These are phyloP conservation scores for Premnoplex brunnescens DNA, from an alignment of 2,797 vertebrate species.

Conservation along the genomic window DNA sequence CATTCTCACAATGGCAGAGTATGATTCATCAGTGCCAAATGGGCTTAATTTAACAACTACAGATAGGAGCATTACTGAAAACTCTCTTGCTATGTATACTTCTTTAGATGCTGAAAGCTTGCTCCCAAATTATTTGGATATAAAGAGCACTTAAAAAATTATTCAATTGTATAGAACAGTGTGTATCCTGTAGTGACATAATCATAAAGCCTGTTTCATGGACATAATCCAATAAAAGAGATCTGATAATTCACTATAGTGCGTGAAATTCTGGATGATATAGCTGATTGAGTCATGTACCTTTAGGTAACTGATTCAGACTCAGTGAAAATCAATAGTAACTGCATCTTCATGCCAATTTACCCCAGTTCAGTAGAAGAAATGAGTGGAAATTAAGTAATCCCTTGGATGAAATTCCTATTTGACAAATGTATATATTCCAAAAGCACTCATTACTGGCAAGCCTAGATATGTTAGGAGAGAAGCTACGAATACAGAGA, in stretches of 20 bases:
- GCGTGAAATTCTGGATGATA: constrained; percentile 30
- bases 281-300: neutral
- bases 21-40: neutral
- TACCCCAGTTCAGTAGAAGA: neutral
- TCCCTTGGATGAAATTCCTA: neutral
- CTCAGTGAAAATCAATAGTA: constrained; percentile 55
- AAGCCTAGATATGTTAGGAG: neutral
- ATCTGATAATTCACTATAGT: constrained; percentile 11
- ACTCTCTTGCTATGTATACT: neutral
- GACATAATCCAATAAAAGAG: constrained; percentile 24
- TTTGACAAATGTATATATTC: constrained; percentile 10
- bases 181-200: neutral
- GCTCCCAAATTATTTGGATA: neutral
- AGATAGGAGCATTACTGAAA: neutral
- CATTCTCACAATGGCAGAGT: neutral
- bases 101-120: constrained; percentile 3
- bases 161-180: neutral
- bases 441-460: neutral
- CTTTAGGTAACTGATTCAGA: constrained; percentile 18
- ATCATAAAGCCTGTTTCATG: neutral
- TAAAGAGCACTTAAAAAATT: constrained; percentile 41
- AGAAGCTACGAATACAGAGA: neutral
- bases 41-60: neutral
- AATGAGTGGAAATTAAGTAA: constrained; percentile 14
- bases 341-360: constrained; percentile 22